phyloP scores from a whole-genome alignment of 2,888 invertebrate species.

The Tribolium freemani region DNA sequence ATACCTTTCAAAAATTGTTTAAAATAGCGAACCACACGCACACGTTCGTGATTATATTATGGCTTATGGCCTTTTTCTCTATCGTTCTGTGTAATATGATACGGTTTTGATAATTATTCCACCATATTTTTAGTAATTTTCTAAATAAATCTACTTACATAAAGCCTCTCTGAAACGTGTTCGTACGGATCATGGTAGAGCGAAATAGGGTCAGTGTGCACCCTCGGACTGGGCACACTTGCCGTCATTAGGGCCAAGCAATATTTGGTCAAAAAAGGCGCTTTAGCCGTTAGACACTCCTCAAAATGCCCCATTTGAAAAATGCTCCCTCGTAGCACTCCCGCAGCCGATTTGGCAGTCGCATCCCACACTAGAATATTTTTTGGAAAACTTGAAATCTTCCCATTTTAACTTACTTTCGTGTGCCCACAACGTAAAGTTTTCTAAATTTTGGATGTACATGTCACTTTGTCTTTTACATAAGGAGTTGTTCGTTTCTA shows the following conservation, averaged over 20 bases:
- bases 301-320: constrained; percentile 76
- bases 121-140: too few species aligned
- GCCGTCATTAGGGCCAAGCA: constrained; percentile 62
- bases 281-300: constrained; percentile 69
- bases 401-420: constrained; percentile 67
- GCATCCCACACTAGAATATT: constrained; percentile 74
- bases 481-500: constrained; percentile 50
- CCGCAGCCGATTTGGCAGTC: constrained; percentile 72
- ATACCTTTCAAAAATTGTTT: too few species aligned
- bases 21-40: too few species aligned
- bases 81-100: too few species aligned
- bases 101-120: too few species aligned
- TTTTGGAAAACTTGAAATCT: neutral
- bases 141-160: constrained; percentile 58
- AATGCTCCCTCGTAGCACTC: constrained; percentile 71
- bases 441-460: constrained; percentile 64
- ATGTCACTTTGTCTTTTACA: constrained; percentile 57
- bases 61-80: too few species aligned
- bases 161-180: constrained; percentile 61
- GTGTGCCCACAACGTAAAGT: constrained; percentile 73
- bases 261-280: constrained; percentile 66
- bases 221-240: constrained; percentile 54
- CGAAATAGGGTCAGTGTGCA: constrained; percentile 57
- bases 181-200: constrained; percentile 59
- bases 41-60: too few species aligned